Conservation (phyloP, 2,888 invertebrate species). For the Cenopis cana region DNA sequence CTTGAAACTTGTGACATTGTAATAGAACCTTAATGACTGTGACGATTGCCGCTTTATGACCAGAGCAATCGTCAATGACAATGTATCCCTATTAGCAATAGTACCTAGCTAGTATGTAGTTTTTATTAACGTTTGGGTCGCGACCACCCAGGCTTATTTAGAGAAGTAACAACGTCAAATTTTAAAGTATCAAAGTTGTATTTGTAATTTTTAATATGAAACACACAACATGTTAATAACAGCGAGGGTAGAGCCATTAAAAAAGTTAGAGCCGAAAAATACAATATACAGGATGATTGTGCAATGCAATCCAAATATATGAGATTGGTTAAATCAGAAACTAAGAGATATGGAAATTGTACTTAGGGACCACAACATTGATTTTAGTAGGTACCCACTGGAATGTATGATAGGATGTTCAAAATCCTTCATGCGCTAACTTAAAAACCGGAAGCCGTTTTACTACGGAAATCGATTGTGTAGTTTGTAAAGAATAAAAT, state of each 20-base stretch:
- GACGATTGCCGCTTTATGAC: slow-evolving; percentile 21
- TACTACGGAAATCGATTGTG: background rate
- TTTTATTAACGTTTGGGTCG: background rate
- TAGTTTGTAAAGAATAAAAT: background rate
- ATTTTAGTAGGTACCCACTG: too few relatives aligned
- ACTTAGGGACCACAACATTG: too few relatives aligned
- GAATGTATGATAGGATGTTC: too few relatives aligned
- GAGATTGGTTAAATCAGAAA: too few relatives aligned
- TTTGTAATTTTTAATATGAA: too few relatives aligned
- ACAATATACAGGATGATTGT: too few relatives aligned
- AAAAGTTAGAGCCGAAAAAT: too few relatives aligned
- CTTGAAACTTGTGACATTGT: slow-evolving; percentile 36
- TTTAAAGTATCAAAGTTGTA: background rate
- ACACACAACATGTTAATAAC: too few relatives aligned
- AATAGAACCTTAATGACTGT: slow-evolving; percentile 34
- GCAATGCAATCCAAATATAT: too few relatives aligned
- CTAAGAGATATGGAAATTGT: too few relatives aligned
- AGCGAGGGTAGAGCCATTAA: too few relatives aligned
- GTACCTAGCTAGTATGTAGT: background rate
- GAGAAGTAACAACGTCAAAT: background rate
- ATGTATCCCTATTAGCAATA: background rate
- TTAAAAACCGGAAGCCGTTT: background rate
- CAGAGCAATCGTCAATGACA: slow-evolving; percentile 12
- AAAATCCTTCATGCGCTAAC: background rate
- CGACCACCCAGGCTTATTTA: background rate